Base-by-base conservation (phyloP, 2,797 vertebrate genomes). In the Enteromius treurensis region DNA sequence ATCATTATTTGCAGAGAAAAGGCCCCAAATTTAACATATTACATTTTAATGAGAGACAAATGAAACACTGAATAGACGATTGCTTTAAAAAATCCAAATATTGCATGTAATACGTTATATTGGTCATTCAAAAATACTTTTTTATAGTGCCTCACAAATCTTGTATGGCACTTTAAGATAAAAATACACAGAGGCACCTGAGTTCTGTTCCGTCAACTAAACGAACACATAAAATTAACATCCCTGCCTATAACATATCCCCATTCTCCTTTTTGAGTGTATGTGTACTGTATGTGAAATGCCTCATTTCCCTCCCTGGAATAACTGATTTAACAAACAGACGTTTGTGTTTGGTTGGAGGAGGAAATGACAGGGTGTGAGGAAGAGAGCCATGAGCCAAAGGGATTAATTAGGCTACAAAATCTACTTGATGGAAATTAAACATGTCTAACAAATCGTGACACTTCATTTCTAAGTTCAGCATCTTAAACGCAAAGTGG, bases 321-420 rank as follows among this genome's bases (percentile, higher is more conserved):
- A 93, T 94, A 94, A 94, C 92, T 94, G 92, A 95, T 94, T 95
- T 92, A 93, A 93, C 92, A 94, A 95, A 95, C 92, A 93, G 92
- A 92, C 87, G 80, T 88, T 90, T 89, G 90, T 93, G 92, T 94
- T 94, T 95, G 92, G 92, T 93, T 93, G 90, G 84, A 86, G 90
- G 88, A 91, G 29, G 19, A 92, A 93, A 91, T 94, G 94, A 93
- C 92, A 91, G 86, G 53, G 91, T 92, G 90, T 87, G 88, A 91
- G 92, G 89, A 87, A 74, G 89, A 88, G 90, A 92, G 92, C 91
- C 60, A 85, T 53, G 90, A 93, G 93, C 92, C 88, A 86, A 88
- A 49, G 92, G 93, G 92, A 93, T 92, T 94, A 93, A 95, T 94
- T 93, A 94, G 91, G 90, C 92, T 92, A 91, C 90, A 92, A 94